Base-by-base conservation (phyloP, 2,113 vertebrate genomes). In the Cathartes aura region DNA sequence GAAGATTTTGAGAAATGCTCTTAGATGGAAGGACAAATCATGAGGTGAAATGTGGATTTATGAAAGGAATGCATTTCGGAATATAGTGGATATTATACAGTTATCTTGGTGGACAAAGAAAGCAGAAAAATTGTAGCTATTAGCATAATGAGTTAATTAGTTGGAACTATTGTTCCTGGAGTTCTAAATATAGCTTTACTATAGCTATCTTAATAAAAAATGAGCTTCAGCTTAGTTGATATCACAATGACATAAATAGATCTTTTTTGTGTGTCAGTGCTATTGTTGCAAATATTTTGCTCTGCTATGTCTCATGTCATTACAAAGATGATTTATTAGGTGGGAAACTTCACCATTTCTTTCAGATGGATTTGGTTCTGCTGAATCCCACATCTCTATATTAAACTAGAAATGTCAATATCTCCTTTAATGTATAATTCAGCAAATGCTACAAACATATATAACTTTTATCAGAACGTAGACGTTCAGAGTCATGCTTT, bases 251-350 rank as follows among this genome's bases (percentile, higher is more conserved):
- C 42, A 78, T 71, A 89, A 95, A 67, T 23, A 75, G 38, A 55
- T 81, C 12, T 55, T 73, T 48, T 79, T 43, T 67, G 6, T 84
- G 11, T 89, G n/a, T 45, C n/a, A 59, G 6, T 79, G 40, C 42
- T 76, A 12, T 91, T 91, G 43, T 91, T 90, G 40, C 60, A 83
- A 90, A 50, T 86, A 86, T 82, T 95, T 95, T 88, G 19, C 50
- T 89, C 63, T 89, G 42, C 47, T 82, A 13, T 59, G 19, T 79
- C 55, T 81, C 43, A 13, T 55, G 19, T 36, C 40, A 56, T 79
- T 72, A 48, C 17, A 48, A 62, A 71, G 24, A 56, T 40, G 11
- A 82, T 92, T 93, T 83, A 43, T 63, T 87, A 55, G 9, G 7
- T 74, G 36, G 38, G 27, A 86, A 81, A 32, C 32, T 15, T 87